Conservation (phyloP, 2,888 invertebrate species). For the Eupithecia subumbrata region DNA sequence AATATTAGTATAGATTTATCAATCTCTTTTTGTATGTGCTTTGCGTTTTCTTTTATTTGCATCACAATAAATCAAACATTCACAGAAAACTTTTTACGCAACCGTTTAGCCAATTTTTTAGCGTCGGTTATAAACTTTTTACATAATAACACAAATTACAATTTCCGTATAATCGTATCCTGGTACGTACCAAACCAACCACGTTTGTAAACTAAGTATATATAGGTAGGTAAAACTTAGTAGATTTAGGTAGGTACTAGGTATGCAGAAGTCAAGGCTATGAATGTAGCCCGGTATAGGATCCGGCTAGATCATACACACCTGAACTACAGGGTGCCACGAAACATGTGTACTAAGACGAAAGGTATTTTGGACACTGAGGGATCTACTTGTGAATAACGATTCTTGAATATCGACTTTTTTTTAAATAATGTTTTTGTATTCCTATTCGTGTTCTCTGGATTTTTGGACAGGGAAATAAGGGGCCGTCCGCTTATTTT, state of each 20-base stretch:
- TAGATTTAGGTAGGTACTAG: not conserved
- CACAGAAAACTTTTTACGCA: constrained; percentile 17
- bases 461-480: no score
- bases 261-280: constrained; percentile 44
- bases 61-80: constrained; percentile 3
- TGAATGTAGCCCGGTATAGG: constrained; percentile 10
- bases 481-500: no score
- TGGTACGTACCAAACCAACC: not conserved
- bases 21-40: not conserved
- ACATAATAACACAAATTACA: constrained; percentile 20
- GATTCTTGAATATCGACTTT: no score
- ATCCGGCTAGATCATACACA: constrained; percentile 1
- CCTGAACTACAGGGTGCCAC: no score
- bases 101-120: constrained; percentile 19
- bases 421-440: no score
- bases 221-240: not conserved
- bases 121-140: constrained; percentile 21
- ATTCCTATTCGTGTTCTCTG: no score
- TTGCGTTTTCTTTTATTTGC: not conserved
- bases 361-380: no score
- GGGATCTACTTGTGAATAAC: no score
- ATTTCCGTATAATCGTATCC: constrained; percentile 19
- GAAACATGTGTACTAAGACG: no score
- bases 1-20: no score
- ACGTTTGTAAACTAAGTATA: not conserved